Percentiles rank a stretch among this genome's conserved stretches.
Conservation (phyloP, 2,888 invertebrate genomes). For the Acheta domesticus region DNA sequence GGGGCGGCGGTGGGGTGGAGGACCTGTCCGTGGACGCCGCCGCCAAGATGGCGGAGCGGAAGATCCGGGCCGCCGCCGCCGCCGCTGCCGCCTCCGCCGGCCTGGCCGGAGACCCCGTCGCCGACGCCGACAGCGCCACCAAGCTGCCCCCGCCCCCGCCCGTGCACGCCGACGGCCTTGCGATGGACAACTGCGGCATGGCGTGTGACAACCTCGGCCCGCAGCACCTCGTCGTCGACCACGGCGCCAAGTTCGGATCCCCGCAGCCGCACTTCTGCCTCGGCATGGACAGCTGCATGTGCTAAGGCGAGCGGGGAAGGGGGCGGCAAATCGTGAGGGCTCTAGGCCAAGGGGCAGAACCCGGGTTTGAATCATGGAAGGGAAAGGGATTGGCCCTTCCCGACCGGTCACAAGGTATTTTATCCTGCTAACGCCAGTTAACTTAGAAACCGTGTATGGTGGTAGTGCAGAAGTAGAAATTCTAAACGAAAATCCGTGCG, state of each 20-base stretch:
- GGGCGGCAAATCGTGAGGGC: no score
- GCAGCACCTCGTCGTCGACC: slow-evolving; percentile 20
- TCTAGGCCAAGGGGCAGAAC: no score
- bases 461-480: no score
- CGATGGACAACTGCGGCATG: background rate
- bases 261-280: slow-evolving; percentile 36
- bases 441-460: no score
- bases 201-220: slow-evolving; percentile 12
- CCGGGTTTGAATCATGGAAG: no score
- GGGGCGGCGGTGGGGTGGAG: background rate
- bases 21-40: slow-evolving; percentile 9
- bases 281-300: slow-evolving; percentile 39
- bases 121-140: no score
- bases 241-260: slow-evolving; percentile 20
- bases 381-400: no score
- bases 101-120: no score
- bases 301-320: slow-evolving; percentile 32
- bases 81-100: background rate
- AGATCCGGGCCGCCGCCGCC: background rate
- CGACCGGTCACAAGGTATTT: no score
- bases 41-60: slow-evolving; percentile 20
- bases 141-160: no score
- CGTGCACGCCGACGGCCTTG: background rate
- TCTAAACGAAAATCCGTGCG: no score
- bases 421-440: no score